Base-by-base conservation (phyloP, 2,888 invertebrate genomes). In the Automeris io region DNA sequence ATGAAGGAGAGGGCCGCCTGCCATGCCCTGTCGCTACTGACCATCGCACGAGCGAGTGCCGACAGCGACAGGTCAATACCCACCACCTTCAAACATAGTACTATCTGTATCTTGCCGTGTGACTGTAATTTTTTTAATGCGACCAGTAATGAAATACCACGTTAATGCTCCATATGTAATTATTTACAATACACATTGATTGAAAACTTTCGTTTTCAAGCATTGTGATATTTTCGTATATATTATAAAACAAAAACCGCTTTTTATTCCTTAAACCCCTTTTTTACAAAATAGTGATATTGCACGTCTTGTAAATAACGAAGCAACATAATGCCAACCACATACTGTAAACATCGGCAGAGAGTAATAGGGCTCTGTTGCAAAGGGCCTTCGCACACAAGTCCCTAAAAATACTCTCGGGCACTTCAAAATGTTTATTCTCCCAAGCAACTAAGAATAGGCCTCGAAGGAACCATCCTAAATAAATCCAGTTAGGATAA, bases 401-500 rank as follows among this genome's bases (percentile, higher is more conserved):
- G 16, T 8, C 29, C 9, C 16, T 29, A 29, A 34, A 34, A 26
- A 38, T 33, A 39, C 21, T 21, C 23, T 16, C 11, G 13, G 22
- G 31, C 23, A 37, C 32, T 37, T 37, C 37, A 37, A 39, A 40
- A 24, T 36, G 34, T 40, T 40, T 40, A 40, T 37, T 40, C 40
- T 36, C 33, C 21, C 33, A 34, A 39, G 34, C 33, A 26, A 33
- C 9, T 40, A 33, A 37, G 36, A 36, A 33, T 9, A 25, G 32
- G 25, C 33, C 40, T 32, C 35, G 32, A 33, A 33, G 40, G 36
- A 35, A 33, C 34, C 26, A 32, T 52, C 47, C 44, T 44, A 46
- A 51, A 57, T 47, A 52, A 57, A 60, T 54, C 59, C 47, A 55
- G 45, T 52, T 46, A 47, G 51, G 56, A 59, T 66, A 61, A 66